phyloP scores from a whole-genome alignment of 2,113 vertebrate genomes.

The Hystrix cristata region DNA sequence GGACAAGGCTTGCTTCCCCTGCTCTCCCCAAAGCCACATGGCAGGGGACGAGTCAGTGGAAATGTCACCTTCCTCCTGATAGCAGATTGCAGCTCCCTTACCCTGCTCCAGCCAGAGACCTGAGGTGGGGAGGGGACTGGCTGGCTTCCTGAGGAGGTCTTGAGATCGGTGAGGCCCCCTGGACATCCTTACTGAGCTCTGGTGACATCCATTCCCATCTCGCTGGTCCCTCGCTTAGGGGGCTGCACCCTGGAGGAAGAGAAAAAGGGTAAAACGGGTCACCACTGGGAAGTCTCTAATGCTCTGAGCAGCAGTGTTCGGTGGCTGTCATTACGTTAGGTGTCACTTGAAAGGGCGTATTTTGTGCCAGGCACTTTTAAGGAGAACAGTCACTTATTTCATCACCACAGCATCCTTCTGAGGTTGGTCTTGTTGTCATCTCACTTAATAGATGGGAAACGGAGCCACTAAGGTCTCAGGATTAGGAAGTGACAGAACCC shows the following conservation, averaged over 20 bases:
- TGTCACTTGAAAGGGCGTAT: neutral
- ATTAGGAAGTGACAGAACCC: neutral
- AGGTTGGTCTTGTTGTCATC: neutral
- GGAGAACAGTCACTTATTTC: neutral
- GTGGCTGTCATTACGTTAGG: neutral
- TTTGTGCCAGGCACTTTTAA: neutral
- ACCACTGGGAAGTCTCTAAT: rapidly evolving
- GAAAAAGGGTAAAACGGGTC: neutral
- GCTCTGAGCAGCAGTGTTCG: neutral
- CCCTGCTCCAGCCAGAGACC: neutral
- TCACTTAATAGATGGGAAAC: neutral
- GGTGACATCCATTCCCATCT: neutral
- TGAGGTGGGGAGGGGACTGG: neutral
- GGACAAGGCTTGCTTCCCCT: slow-evolving; percentile 6
- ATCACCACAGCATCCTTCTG: neutral
- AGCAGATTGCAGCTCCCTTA: neutral
- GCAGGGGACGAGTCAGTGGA: neutral
- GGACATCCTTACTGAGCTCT: neutral
- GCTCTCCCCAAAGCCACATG: neutral
- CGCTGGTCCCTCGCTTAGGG: neutral
- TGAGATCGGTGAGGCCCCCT: neutral
- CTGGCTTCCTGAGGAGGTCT: neutral
- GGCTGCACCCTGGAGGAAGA: neutral
- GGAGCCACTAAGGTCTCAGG: neutral
- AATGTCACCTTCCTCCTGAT: neutral